These are phyloP conservation scores for Pantherophis alleghaniensis DNA, from an alignment of 2,797 vertebrate genomes.

Conservation along the genomic window DNA sequence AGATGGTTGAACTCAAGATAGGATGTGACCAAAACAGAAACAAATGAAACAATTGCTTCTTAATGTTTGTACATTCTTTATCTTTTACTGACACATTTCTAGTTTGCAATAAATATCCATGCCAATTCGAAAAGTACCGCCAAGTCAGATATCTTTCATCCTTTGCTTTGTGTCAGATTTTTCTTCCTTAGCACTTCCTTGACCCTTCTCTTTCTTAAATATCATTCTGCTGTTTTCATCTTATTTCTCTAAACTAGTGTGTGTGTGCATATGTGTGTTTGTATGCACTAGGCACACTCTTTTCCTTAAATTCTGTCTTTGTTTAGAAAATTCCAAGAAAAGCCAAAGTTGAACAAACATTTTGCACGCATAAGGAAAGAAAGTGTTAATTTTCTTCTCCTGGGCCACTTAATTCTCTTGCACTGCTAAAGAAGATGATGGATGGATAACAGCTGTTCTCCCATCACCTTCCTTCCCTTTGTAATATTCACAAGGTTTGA, in stretches of 20 bases:
- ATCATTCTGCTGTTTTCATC: background rate
- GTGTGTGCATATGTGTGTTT: background rate
- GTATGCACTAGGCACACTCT: background rate
- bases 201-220: background rate
- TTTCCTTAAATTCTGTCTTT: background rate
- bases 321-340: background rate
- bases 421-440: conserved; percentile 30
- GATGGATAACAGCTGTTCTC: conserved; percentile 17
- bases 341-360: background rate
- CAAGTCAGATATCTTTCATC: background rate
- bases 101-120: background rate
- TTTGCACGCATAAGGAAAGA: background rate
- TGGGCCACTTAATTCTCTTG: conserved; percentile 18
- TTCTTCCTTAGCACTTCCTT: background rate
- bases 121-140: background rate
- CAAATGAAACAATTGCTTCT: background rate
- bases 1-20: background rate
- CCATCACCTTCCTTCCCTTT: conserved; percentile 19
- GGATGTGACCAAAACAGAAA: background rate
- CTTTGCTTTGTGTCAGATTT: background rate
- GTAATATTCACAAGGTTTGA: background rate
- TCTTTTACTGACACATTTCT: background rate
- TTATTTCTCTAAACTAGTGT: background rate
- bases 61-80: background rate
- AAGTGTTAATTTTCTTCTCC: background rate